Percentiles rank a stretch among this genome's conserved stretches.
Conservation (phyloP, 2,113 vertebrate species). For the Aegotheles bennettii region DNA sequence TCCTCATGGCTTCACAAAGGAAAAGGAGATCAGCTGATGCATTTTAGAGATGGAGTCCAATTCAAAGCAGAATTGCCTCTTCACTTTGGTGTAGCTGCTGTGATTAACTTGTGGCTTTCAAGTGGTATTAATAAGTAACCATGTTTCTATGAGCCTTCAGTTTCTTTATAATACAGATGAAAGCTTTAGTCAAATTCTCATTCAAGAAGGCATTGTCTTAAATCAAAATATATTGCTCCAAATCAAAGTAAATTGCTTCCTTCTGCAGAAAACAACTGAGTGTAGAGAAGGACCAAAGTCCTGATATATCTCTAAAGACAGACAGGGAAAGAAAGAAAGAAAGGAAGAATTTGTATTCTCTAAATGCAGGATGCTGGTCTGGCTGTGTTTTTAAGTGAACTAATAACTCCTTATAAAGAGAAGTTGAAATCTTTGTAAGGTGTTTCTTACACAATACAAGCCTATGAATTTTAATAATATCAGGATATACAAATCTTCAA, state of each 20-base stretch:
- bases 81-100: neutral
- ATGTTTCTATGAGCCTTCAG: neutral
- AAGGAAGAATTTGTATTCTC: neutral
- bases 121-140: neutral
- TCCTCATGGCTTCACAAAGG: neutral
- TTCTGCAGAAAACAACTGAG: neutral
- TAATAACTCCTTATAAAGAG: neutral
- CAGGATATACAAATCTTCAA: neutral
- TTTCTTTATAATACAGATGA: neutral
- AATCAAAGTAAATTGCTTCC: neutral
- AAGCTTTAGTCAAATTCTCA: neutral
- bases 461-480: neutral
- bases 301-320: neutral
- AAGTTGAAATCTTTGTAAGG: neutral
- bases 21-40: neutral
- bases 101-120: neutral
- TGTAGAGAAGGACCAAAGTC: neutral
- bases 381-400: neutral
- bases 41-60: neutral
- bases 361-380: neutral
- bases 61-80: neutral
- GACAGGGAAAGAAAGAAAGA: neutral
- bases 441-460: neutral
- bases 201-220: neutral
- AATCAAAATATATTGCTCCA: neutral